Evolutionary conservation across 2,888 invertebrate species (phyloP), one percentile per base, ranked within the genome.

Genomic region (Oscheius sp.): DNA sequence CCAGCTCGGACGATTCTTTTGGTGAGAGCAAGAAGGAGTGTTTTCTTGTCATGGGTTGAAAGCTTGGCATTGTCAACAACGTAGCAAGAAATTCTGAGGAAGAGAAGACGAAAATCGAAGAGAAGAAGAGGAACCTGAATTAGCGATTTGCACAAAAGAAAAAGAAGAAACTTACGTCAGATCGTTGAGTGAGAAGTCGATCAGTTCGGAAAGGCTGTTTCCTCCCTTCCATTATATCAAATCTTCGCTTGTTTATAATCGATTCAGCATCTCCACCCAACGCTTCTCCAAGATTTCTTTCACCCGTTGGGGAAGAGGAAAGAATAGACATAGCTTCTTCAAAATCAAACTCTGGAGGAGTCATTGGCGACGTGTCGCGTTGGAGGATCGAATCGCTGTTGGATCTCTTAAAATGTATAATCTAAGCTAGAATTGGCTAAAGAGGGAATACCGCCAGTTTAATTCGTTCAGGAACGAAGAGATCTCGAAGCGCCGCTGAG

Each of bases 81-180:
- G 29, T 20, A 65, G 27, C 39, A 39, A 17, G 53, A 3, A 1
- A 65, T 15, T 15, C 65, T 31, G 27, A 65, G 25, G 27, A 53
- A 53, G 5, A 65, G 52, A 1, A 53, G 46, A 2, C 53, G 52
- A 15, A 29, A 33, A 27, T 65, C 65, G 39, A 42, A 39, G 3
- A 65, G 12, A 23, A 65, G 65, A 8, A 65, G 17, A 6, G 65
- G 39, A 15, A 64, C 45, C 61, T 61, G 42, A 23, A 61, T 20
- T 3, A 17, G 23, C 17, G 23, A 20, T 27, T 6, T 34, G 12
- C 8, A 10, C 12, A 10, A 6, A 34, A 34, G 37, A 34, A 34
- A 12, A 34, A 10, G 12, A 34, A 34, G 6, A n/a, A 3, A 12
- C 42, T 42, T 3, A 42, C 27, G 29, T 52, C 52, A 2, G 52